A percentile compares a stretch with the other conserved stretches of the same genome.
phyloP scores from a whole-genome alignment of 2,113 vertebrate species.

The Plestiodon gilberti region DNA sequence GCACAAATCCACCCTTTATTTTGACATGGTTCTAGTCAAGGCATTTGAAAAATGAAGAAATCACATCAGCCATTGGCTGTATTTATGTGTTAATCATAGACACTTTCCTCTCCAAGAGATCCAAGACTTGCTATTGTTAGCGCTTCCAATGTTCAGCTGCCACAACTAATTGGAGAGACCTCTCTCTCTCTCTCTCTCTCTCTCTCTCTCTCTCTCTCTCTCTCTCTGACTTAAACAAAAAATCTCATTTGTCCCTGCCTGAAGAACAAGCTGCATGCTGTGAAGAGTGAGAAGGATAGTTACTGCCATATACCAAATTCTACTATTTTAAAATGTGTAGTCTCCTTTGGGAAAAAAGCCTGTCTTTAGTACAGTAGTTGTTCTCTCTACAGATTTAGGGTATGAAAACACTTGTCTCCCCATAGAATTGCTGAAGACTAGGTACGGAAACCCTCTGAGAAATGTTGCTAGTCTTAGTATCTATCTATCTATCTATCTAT shows the following conservation, averaged over 20 bases:
- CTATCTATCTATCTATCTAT: too few species aligned
- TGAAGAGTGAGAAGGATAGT: background rate
- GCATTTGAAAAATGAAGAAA: constrained; percentile 78
- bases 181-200: constrained; percentile 33
- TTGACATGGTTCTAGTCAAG: constrained; percentile 75
- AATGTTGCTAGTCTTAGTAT: background rate
- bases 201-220: constrained; percentile 52
- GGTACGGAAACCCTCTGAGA: background rate
- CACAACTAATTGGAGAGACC: constrained; percentile 53
- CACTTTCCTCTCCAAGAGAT: constrained; percentile 55
- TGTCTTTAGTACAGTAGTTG: background rate
- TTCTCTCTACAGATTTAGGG: background rate
- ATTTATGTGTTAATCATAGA: constrained; percentile 54
- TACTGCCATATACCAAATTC: background rate
- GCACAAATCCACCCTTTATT: constrained; percentile 74
- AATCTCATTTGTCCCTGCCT: constrained; percentile 40
- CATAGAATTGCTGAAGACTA: background rate
- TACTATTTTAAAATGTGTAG: background rate
- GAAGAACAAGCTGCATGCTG: constrained; percentile 10
- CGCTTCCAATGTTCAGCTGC: constrained; percentile 55
- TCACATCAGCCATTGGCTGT: constrained; percentile 67
- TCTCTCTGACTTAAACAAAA: constrained; percentile 43
- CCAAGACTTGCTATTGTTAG: constrained; percentile 57
- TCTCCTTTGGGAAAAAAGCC: background rate
- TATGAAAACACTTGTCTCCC: constrained; percentile 4